Evolutionary conservation across 2,888 invertebrate genomes (phyloP).

Genomic region (Orthosia gracilis): DNA sequence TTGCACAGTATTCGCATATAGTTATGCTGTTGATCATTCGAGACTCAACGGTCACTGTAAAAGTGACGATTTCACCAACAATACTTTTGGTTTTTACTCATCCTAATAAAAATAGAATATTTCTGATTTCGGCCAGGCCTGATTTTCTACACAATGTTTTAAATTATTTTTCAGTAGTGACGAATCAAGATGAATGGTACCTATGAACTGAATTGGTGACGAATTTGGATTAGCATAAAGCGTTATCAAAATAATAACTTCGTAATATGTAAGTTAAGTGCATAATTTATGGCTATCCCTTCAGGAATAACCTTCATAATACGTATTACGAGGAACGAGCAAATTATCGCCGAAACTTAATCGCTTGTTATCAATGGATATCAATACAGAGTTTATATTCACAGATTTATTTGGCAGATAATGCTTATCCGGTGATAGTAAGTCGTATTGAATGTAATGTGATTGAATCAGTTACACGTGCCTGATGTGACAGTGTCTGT

Average conservation of each 20-base stretch:
- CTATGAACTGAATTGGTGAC: too few species aligned
- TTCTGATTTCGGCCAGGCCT: background rate
- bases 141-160: background rate
- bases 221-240: too few species aligned
- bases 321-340: slow-evolving; percentile 13
- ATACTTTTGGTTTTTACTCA: background rate
- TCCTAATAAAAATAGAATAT: background rate
- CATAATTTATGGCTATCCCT: background rate
- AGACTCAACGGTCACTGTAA: background rate
- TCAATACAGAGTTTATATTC: slow-evolving; percentile 39
- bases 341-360: slow-evolving; percentile 40
- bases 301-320: slow-evolving; percentile 15
- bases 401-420: slow-evolving; percentile 57
- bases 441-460: slow-evolving; percentile 27
- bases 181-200: background rate
- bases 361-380: slow-evolving; percentile 53
- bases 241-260: background rate
- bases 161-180: background rate
- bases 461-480: slow-evolving; percentile 37
- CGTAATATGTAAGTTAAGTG: background rate
- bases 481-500: background rate
- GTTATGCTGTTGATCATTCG: background rate
- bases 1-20: background rate
- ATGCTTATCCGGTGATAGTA: slow-evolving; percentile 48
- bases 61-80: background rate